Evolutionary conservation across 2,113 vertebrate genomes (phyloP).

Genomic region (Naja naja): DNA sequence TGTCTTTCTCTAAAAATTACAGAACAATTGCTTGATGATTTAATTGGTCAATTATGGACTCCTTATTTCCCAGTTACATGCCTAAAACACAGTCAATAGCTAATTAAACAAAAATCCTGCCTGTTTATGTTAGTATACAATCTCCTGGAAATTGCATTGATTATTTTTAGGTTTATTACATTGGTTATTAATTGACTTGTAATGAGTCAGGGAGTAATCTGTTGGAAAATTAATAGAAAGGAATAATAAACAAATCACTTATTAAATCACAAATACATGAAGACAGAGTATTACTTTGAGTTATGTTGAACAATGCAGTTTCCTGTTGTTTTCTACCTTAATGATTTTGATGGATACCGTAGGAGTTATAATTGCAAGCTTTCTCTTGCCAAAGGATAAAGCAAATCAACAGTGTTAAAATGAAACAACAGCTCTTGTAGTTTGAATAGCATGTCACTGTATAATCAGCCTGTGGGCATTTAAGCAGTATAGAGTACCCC

Average conservation of each 20-base stretch:
- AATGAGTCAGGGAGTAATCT: constrained; percentile 8
- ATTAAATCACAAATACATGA: constrained; percentile 10
- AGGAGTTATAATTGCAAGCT: constrained; percentile 18
- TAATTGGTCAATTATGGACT: constrained; percentile 13
- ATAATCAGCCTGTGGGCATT: constrained; percentile 35
- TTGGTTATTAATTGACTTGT: constrained; percentile 13
- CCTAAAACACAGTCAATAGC: not conserved
- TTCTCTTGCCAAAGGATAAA: constrained; percentile 10
- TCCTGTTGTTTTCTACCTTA: not conserved
- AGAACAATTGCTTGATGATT: not conserved
- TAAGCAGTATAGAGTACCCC: not conserved
- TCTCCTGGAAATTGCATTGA: not conserved
- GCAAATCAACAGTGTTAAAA: constrained; percentile 1
- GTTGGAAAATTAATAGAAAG: constrained; percentile 7
- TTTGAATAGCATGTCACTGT: not conserved
- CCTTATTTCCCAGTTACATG: not conserved
- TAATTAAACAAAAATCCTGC: not conserved
- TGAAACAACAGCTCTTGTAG: constrained; percentile 3
- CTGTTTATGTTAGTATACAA: not conserved
- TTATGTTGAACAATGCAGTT: constrained; percentile 10
- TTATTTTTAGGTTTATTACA: constrained; percentile 14
- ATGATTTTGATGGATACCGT: not conserved
- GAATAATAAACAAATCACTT: constrained; percentile 9
- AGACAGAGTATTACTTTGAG: not conserved
- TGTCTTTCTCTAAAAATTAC: not conserved